Conservation (phyloP, 2,888 invertebrate species). For the Nemurella pictetii region DNA sequence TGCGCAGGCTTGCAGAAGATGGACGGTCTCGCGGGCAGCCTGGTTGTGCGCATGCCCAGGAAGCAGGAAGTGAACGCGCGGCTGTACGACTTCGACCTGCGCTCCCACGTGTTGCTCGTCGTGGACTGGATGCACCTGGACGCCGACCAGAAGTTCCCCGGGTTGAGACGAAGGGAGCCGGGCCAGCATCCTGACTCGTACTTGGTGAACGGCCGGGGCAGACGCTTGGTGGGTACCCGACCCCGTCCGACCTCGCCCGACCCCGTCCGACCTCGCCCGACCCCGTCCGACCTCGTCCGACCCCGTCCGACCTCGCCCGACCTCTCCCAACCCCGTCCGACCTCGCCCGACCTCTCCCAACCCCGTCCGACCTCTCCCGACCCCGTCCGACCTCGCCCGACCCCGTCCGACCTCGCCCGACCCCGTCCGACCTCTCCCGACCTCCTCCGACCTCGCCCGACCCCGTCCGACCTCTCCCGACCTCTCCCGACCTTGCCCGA, state of each 20-base stretch:
- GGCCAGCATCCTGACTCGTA: constrained; percentile 47
- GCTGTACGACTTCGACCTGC: constrained; percentile 52
- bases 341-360: neutral
- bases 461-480: too few relatives aligned
- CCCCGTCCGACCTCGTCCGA: neutral
- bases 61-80: constrained; percentile 44
- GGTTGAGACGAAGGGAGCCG: constrained; percentile 41
- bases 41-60: constrained; percentile 48
- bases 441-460: neutral
- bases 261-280: neutral
- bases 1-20: constrained; percentile 49
- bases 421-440: neutral
- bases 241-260: neutral
- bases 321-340: neutral
- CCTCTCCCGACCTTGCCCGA: neutral
- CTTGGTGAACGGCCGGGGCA: constrained; percentile 41
- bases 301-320: neutral
- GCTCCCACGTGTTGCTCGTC: constrained; percentile 52
- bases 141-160: constrained; percentile 47
- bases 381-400: neutral
- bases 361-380: neutral
- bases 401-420: constrained; percentile 38
- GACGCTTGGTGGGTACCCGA: constrained; percentile 40
- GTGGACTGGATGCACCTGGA: constrained; percentile 52
- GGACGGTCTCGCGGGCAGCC: constrained; percentile 50